Evolutionary conservation across 2,888 invertebrate species (phyloP), one percentile per base, ranked within the genome.

Genomic region (Cacoxenus indagator): DNA sequence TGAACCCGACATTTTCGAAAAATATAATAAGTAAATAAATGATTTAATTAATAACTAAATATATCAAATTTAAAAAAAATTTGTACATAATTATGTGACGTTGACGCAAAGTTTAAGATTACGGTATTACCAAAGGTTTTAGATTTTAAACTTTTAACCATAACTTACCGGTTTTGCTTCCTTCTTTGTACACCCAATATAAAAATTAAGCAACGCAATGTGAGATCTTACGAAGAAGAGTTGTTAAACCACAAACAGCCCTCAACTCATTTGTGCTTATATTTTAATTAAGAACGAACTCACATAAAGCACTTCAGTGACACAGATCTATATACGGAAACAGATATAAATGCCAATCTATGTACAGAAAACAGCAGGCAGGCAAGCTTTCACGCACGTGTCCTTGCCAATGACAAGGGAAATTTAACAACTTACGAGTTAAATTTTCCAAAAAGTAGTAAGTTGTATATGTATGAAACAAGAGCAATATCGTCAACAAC

Each of bases 361-460:
- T 17, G 14, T 4, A 48, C 9, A 61, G 29, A 48, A n/a, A 64
- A 29, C 5, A 74, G 14, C 5, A 37, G 9, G 8, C 37, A 75
- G 81, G 51, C 51, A 51, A 8, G 37, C 37, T 1, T 26, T 17
- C 11, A 80, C 74, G 82, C 81, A 81, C 81, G 81, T 81, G 80
- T 80, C 81, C 81, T 83, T 83, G 84, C 71, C 77, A 83, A 76
- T 81, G 81, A 81, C 82, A 83, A 81, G 84, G 84, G 77, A 83
- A 81, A 83, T 83, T 82, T 82, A 76, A 82, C 76, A 81, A 82
- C 82, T 81, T 83, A 82, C 81, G 78, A 83, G 84, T 81, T 81
- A 82, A 81, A 83, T 83, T 83, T 81, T 76, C 73, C 75, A 74
- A 81, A 78, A 76, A 81, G 82, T 83, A 82, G 82, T 81, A 83